Conservation (phyloP, 2,888 invertebrate species). For the Rhogogaster chlorosoma region DNA sequence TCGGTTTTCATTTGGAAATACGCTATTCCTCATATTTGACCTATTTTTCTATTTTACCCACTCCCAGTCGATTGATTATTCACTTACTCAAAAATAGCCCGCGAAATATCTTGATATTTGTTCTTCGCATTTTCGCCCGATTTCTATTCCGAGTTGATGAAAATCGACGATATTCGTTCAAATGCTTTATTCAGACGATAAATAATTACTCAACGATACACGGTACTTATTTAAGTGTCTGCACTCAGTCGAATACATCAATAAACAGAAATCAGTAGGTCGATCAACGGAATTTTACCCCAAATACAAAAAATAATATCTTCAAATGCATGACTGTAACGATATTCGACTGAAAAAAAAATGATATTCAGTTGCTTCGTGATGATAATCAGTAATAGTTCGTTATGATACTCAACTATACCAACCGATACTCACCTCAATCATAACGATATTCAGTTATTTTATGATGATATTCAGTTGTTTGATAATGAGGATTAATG, state of each 20-base stretch:
- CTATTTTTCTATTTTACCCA: background rate
- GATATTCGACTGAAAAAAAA: no score
- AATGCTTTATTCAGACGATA: background rate
- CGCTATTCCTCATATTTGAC: background rate
- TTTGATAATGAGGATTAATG: no score
- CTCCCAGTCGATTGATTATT: background rate
- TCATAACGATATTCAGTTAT: background rate
- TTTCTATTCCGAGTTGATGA: background rate
- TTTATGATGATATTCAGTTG: background rate
- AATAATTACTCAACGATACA: background rate
- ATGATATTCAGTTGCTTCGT: background rate
- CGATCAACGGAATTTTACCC: background rate
- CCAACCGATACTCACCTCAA: background rate
- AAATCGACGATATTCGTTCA: background rate
- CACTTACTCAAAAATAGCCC: background rate
- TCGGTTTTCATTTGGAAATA: background rate
- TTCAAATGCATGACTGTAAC: background rate
- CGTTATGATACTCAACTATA: background rate
- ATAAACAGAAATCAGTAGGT: background rate
- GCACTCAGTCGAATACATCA: background rate
- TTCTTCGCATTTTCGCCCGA: background rate
- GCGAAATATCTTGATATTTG: background rate
- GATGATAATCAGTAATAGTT: background rate
- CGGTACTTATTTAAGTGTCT: background rate
- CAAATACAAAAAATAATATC: background rate